phyloP scores from a whole-genome alignment of 1,140 invertebrate genomes.

The Pogonus chalceus region DNA sequence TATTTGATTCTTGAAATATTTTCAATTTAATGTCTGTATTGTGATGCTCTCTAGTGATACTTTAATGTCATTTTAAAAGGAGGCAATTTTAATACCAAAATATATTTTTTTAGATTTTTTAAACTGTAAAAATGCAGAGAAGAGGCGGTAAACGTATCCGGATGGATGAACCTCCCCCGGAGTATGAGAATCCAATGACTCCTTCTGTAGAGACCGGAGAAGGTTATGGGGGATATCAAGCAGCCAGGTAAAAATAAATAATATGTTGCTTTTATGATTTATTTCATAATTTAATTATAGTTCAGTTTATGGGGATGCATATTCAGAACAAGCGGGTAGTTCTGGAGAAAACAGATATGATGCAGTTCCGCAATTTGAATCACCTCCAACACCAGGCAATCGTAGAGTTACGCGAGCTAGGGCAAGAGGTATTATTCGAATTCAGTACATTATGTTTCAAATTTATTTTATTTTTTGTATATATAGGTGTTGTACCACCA shows the following conservation, averaged over 20 bases:
- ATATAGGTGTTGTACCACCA: slow-evolving; percentile 8
- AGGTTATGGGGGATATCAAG: slow-evolving; percentile 34
- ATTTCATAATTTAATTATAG: slow-evolving; percentile 9
- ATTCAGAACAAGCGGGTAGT: slow-evolving; percentile 29
- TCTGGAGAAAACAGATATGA: slow-evolving; percentile 26
- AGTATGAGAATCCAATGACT: slow-evolving; percentile 73
- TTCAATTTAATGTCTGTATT: no score
- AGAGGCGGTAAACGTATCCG: slow-evolving; percentile 78
- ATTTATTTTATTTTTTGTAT: not conserved
- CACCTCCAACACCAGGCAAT: slow-evolving; percentile 33
- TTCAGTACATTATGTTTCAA: slow-evolving; percentile 1
- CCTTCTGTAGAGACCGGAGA: slow-evolving; percentile 49
- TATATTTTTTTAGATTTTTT: no score
- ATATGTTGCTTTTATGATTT: not conserved
- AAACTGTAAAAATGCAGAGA: slow-evolving; percentile 52
- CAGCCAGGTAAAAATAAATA: slow-evolving; percentile 1
- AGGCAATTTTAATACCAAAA: no score
- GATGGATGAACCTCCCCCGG: slow-evolving; percentile 81
- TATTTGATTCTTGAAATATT: no score
- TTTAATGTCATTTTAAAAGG: no score
- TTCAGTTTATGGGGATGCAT: slow-evolving; percentile 24
- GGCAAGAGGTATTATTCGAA: slow-evolving; percentile 33
- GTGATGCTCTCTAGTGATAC: no score
- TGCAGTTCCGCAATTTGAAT: slow-evolving; percentile 24
- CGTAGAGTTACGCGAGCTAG: slow-evolving; percentile 38